These are phyloP conservation scores for Lasiommata megera DNA, from an alignment of 2,888 invertebrate species.

Conservation along the genomic window DNA sequence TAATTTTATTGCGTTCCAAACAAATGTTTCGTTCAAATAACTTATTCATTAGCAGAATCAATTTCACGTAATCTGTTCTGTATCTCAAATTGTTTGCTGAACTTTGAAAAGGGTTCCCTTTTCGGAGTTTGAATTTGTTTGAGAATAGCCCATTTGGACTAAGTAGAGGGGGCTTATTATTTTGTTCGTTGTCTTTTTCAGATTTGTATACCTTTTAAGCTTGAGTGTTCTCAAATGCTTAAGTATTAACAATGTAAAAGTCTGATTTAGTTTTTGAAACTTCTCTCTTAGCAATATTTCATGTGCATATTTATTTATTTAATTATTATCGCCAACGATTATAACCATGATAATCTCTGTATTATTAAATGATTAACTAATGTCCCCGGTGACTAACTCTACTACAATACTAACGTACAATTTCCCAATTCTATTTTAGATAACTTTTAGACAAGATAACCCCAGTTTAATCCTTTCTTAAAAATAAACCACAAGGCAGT, in stretches of 20 bases:
- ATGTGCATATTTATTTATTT: too few species aligned
- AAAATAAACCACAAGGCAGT: too few species aligned
- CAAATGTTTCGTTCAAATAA: conserved; percentile 35
- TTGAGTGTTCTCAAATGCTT: neutral
- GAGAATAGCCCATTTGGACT: conserved; percentile 20
- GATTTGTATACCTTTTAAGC: conserved; percentile 7
- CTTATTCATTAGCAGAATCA: conserved; percentile 39
- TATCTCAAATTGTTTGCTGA: conserved; percentile 29
- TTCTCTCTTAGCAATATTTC: neutral
- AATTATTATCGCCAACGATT: too few species aligned
- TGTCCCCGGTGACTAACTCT: too few species aligned
- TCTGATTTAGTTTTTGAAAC: neutral
- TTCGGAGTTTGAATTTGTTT: conserved; percentile 22
- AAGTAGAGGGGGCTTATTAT: conserved; percentile 23
- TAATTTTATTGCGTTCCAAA: conserved; percentile 35
- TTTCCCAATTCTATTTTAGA: too few species aligned
- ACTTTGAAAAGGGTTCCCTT: conserved; percentile 29
- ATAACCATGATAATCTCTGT: too few species aligned
- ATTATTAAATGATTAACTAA: too few species aligned
- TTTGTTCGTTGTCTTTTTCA: conserved; percentile 20
- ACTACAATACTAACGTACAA: too few species aligned
- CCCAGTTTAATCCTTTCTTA: too few species aligned
- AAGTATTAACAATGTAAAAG: too few species aligned
- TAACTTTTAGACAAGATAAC: too few species aligned
- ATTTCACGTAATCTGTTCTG: conserved; percentile 37